Percentiles rank a stretch among this genome's conserved stretches.
Evolutionary conservation across 2,113 vertebrate genomes (phyloP).

Genomic region (Hippotragus niger): DNA sequence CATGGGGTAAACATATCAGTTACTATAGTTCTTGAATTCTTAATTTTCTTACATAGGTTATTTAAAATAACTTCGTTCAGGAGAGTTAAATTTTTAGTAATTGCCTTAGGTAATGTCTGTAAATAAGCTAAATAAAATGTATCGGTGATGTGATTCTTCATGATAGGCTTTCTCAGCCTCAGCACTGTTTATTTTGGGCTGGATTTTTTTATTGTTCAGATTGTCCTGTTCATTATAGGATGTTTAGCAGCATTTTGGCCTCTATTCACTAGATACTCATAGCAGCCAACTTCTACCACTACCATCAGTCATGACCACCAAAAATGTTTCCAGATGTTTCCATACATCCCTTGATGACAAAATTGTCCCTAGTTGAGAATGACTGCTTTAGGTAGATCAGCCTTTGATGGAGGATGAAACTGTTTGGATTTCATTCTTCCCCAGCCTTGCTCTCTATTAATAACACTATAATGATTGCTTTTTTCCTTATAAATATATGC

Average conservation of each 20-base stretch:
- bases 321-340: background rate
- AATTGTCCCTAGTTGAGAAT: background rate
- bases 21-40: conserved; percentile 8
- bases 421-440: background rate
- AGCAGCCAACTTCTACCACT: background rate
- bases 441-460: background rate
- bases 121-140: conserved; percentile 24
- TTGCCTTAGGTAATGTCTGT: background rate
- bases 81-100: background rate
- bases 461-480: background rate
- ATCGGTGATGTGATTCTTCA: background rate
- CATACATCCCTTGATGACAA: background rate
- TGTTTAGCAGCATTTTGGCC: background rate
- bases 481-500: background rate
- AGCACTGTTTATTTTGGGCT: background rate
- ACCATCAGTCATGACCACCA: background rate
- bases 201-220: background rate
- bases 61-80: background rate
- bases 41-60: background rate
- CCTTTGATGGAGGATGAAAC: background rate
- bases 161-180: background rate
- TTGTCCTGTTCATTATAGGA: background rate
- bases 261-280: background rate
- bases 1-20: conserved; percentile 86
- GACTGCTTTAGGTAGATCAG: background rate